Evolutionary conservation across 2,113 vertebrate species (phyloP).

Genomic region (Caracal caracal): DNA sequence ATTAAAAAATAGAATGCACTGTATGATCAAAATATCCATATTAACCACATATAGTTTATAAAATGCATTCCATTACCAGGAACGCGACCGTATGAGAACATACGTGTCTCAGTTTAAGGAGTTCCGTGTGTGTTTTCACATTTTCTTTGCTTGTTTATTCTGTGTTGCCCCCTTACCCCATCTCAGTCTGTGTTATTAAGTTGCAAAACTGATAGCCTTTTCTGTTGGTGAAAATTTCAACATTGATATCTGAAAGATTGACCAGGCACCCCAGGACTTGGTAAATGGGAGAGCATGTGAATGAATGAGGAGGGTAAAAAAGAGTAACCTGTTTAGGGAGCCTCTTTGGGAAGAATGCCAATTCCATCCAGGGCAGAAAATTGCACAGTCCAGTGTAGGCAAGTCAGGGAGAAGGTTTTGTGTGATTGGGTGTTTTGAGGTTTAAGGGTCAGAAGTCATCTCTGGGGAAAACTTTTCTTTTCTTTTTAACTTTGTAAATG

Average conservation of each 20-base stretch:
- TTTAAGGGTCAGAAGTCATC: background rate
- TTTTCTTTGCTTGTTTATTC: background rate
- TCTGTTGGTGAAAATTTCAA: background rate
- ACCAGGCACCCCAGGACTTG: background rate
- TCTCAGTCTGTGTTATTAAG: background rate
- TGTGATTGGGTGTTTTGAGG: background rate
- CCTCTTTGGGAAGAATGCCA: background rate
- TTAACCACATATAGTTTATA: background rate
- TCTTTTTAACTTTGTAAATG: no score
- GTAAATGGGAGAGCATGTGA: accelerated
- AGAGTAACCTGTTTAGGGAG: background rate
- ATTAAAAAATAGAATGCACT: background rate
- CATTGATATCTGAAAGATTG: background rate
- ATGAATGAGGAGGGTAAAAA: background rate
- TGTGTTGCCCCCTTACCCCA: background rate
- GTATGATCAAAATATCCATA: background rate
- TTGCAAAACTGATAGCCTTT: background rate
- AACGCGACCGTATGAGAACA: background rate
- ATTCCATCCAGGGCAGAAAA: background rate
- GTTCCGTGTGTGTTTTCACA: accelerated
- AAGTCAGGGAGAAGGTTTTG: background rate
- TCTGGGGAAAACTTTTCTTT: background rate
- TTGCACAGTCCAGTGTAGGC: background rate
- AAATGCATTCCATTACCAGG: accelerated
- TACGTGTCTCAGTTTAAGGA: background rate